Evolutionary conservation across 2,888 invertebrate species (phyloP).

Genomic region (Malacosoma neustria): DNA sequence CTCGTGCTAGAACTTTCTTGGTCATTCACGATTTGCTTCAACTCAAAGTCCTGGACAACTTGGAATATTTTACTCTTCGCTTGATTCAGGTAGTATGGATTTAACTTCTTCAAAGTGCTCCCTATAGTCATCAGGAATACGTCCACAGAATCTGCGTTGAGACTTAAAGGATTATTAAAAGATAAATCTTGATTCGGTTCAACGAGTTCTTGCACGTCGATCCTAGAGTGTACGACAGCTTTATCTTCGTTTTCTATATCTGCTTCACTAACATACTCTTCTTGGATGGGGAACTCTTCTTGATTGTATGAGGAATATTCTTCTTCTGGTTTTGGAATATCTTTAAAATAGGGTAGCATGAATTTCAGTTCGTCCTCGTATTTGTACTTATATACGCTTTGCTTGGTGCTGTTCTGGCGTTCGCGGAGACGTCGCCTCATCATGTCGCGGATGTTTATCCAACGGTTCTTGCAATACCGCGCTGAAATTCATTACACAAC

Average conservation of each 20-base stretch:
- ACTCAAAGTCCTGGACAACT: conserved; percentile 60
- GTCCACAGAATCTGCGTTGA: conserved; percentile 42
- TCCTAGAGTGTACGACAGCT: conserved; percentile 23
- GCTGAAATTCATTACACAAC: no score
- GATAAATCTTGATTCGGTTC: conserved; percentile 7
- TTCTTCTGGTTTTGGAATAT: conserved; percentile 21
- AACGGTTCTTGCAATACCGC: conserved; percentile 46
- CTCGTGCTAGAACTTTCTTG: conserved; percentile 23
- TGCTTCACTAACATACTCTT: conserved; percentile 27
- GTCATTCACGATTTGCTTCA: conserved; percentile 49
- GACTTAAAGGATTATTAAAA: not conserved
- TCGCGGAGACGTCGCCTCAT: conserved; percentile 48
- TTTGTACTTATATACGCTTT: conserved; percentile 40
- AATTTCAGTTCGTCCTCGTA: conserved; percentile 54
- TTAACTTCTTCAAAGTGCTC: conserved; percentile 46
- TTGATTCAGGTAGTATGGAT: conserved; percentile 54
- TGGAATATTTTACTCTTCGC: conserved; percentile 64
- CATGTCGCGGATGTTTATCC: conserved; percentile 62
- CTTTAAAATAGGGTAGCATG: conserved; percentile 48
- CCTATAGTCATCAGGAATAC: conserved; percentile 56
- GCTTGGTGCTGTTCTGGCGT: conserved; percentile 20
- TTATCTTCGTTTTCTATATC: conserved; percentile 32
- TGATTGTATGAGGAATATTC: conserved; percentile 36
- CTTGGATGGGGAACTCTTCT: conserved; percentile 15
- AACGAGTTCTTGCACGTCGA: conserved; percentile 33